Percentiles rank a stretch among this genome's conserved stretches.
Conservation (phyloP, 2,888 invertebrate genomes). For the Taphrorychus bicolor region DNA sequence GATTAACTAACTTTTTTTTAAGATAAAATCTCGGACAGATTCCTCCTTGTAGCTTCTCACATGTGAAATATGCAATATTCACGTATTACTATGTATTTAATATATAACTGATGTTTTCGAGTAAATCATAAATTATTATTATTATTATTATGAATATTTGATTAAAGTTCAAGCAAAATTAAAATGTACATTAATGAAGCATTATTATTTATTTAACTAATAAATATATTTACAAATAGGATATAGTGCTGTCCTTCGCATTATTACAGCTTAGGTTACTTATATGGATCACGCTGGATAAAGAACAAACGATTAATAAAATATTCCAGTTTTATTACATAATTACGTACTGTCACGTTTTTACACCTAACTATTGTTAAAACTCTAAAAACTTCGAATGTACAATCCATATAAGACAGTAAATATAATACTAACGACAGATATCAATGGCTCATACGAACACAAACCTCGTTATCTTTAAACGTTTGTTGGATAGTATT, state of each 20-base stretch:
- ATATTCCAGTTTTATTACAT: not conserved
- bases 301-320: not conserved
- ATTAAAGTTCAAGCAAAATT: conserved; percentile 9
- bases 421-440: conserved; percentile 10
- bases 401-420: too few species aligned
- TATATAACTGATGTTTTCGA: not conserved
- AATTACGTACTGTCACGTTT: not conserved
- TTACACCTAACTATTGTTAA: not conserved
- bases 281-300: not conserved
- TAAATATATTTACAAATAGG: conserved; percentile 40
- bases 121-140: not conserved
- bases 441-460: not conserved
- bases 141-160: not conserved
- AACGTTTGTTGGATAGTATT: not conserved
- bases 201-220: conserved; percentile 19
- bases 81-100: not conserved
- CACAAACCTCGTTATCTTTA: not conserved
- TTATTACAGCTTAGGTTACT: too few species aligned
- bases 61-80: conserved; percentile 11
- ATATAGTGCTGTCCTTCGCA: conserved; percentile 15
- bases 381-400: not conserved
- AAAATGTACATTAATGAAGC: not conserved
- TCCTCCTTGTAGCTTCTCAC: conserved; percentile 17
- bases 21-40: not conserved
- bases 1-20: not conserved